These are phyloP conservation scores for Ailuropoda melanoleuca DNA, from an alignment of 2,113 vertebrate species.

Conservation along the genomic window DNA sequence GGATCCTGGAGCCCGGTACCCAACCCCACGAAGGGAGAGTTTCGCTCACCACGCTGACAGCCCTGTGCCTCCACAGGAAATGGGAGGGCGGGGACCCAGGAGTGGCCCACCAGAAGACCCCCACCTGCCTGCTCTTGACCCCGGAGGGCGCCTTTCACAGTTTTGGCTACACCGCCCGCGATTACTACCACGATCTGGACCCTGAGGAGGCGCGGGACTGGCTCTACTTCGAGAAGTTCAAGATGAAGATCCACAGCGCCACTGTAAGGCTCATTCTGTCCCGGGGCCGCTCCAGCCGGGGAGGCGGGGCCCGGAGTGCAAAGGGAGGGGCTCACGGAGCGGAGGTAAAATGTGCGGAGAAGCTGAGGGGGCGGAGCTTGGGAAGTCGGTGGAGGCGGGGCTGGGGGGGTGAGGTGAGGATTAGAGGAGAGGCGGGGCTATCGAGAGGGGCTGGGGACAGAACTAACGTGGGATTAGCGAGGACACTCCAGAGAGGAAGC, in stretches of 20 bases:
- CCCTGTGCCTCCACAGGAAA: conserved; percentile 86
- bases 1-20: background rate
- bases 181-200: conserved; percentile 96
- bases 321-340: background rate
- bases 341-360: too few relatives aligned
- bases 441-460: too few relatives aligned
- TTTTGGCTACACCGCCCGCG: conserved; percentile 95
- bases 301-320: background rate
- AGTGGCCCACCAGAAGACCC: conserved; percentile 98
- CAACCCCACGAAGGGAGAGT: background rate
- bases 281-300: background rate
- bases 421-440: background rate
- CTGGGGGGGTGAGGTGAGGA: too few relatives aligned
- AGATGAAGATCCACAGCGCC: conserved; percentile 98
- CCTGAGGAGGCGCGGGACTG: conserved; percentile 95
- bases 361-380: background rate
- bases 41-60: background rate
- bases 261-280: conserved; percentile 83
- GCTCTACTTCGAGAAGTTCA: conserved; percentile 99
- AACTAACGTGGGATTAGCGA: too few relatives aligned
- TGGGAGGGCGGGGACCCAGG: conserved; percentile 98
- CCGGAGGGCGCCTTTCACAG: conserved; percentile 95
- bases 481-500: background rate
- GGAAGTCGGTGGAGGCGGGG: rapidly evolving
- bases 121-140: conserved; percentile 94